Evolutionary conservation across 2,888 invertebrate genomes (phyloP), one percentile per base, ranked within the genome.

Genomic region (Meghimatium bilineatum): DNA sequence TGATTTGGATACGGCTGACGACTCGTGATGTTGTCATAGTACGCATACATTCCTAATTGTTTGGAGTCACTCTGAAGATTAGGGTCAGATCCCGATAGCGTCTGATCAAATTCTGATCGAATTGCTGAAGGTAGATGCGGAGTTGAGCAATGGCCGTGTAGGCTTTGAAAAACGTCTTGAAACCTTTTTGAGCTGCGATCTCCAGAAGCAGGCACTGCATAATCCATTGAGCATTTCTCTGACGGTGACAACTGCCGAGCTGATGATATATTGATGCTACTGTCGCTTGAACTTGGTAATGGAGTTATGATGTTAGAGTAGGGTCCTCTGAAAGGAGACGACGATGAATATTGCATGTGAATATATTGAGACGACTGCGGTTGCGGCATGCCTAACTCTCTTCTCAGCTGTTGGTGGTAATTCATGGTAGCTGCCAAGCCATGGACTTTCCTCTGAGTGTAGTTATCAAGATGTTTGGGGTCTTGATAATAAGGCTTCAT

Each of bases 371-470:
- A 29, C 29, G 34, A 38, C 10, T 66, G 69, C 1, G 75, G 52
- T n/a, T 78, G 83, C 0, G 84, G 84, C 84, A 84, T 84, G 1
- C 80, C 79, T 34, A 84, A 80, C 52, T 84, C 84, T 74, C 74
- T 80, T 23, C 84, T 60, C 23, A 84, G 67, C 71, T 84, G 84
- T 38, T 84, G 80, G 75, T 84, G 84, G 67, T 84, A 84, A 75
- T 84, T 84, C 34, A 79, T 56, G 8, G 79, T 79, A 29, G 83
- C 83, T 29, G 78, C 49, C 14, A 83, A 32, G 0, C 83, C 83
- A n/a, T 66, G 60, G 10, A 52, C 44, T 23, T 72, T 60, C 17
- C n/a, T 38, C 14, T 60, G 44, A 6, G 29, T 29, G 52, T 32
- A 3, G 14, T 32, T 32, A 20, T 36, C 67, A 14, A 20, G 44